phyloP scores from a whole-genome alignment of 2,113 vertebrate genomes.

The Passer domesticus region DNA sequence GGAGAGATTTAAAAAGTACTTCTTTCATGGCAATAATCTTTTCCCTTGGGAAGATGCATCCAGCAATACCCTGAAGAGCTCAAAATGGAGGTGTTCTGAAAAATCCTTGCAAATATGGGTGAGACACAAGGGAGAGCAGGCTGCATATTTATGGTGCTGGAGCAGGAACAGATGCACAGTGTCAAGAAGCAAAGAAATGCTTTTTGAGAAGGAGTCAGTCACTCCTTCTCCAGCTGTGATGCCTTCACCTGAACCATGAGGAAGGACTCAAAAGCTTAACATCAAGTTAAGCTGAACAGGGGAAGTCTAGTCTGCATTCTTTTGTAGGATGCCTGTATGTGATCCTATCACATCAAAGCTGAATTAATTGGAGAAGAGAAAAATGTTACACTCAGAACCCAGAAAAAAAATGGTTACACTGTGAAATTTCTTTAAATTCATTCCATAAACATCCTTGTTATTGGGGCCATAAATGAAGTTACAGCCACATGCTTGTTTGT shows the following conservation, averaged over 20 bases:
- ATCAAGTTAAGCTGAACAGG: neutral
- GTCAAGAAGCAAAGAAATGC: neutral
- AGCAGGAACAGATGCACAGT: neutral
- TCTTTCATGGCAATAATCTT: neutral
- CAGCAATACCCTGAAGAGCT: neutral
- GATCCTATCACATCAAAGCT: neutral
- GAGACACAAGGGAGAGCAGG: neutral
- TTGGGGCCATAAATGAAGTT: neutral
- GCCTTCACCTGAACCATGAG: neutral
- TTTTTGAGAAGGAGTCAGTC: neutral
- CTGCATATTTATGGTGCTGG: neutral
- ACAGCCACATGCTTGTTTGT: neutral
- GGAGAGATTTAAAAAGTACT: neutral
- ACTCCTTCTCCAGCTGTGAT: neutral
- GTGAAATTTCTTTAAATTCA: neutral
- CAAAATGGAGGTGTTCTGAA: neutral
- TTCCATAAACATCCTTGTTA: neutral
- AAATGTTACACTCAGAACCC: neutral
- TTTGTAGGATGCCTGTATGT: neutral
- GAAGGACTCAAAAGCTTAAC: neutral
- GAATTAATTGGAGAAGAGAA: neutral
- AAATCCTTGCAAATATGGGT: neutral
- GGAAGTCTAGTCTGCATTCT: neutral
- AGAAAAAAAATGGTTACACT: neutral
- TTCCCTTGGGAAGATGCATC: neutral